Evolutionary conservation across 2,888 invertebrate genomes (phyloP), one percentile per base, ranked within the genome.

Genomic region (Meghimatium bilineatum): DNA sequence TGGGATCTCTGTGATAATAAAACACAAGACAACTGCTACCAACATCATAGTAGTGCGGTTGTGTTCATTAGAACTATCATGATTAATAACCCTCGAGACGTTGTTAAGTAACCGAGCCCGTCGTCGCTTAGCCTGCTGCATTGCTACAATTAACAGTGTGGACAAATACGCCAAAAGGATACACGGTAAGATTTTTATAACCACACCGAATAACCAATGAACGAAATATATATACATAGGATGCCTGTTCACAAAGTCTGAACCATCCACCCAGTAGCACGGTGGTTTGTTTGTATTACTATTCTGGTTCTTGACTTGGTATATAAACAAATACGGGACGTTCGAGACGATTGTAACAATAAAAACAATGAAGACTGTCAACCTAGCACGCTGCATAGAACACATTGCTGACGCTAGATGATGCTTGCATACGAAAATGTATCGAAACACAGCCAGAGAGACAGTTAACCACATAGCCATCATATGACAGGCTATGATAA

Each of bases 381-480:
- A 82, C 72, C 91, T 90, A 17, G 93, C 92, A 49, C 93, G 88
- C 20, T 87, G 84, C 78, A 92, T 87, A 86, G 91, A 92, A 90
- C 93, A 93, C 85, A 92, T 87, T 29, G 87, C 87, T 72, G 91
- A 90, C 6, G 93, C 93, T 67, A 90, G 87, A 29, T 91, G 90
- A 85, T 92, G 93, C 83, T 92, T 92, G 86, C 93, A 93, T 80
- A 94, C 94, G 84, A 94, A 94, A 29, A 94, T 93, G 93, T 97
- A 98, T 10, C 98, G 95, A 97, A 98, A 98, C 20, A 98, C 96
- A 0, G 98, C 98, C 87, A 99, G 94, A 0, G 97, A 96, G 1
- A 98, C 96, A 0, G 98, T 98, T 88, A 98, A 94, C 96, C 97
- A 98, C 91, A 98, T 98, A 2, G 98, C 97, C 89, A 98, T 97